Evolutionary conservation across 2,113 vertebrate genomes (phyloP), one percentile per base, ranked within the genome.

Genomic region (Lagopus muta): DNA sequence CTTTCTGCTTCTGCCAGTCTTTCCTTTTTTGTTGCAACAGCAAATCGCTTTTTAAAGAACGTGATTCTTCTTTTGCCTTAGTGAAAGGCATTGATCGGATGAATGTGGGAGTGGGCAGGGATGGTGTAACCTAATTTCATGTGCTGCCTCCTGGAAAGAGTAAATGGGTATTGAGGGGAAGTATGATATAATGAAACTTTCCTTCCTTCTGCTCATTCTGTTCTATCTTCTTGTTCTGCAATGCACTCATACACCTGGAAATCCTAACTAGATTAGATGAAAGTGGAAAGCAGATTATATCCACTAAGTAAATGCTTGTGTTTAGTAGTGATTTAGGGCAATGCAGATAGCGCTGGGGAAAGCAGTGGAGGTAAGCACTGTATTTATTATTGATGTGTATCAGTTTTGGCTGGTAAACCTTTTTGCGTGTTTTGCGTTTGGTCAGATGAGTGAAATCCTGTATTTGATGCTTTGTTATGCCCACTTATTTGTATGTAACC

Each of bases 401-500:
- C 32, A 5, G 18, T 32, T 65, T 36, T 60, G 38, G 13, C 76
- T 64, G 61, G 30, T 30, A 47, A 73, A 3, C 28, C 10, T 28
- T 10, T 0, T 0, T 58, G 30, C 27, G 6, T 47, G 67, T 30
- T 19, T 50, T 15, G 19, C n/a, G n/a, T n/a, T n/a, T n/a, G n/a
- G n/a, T n/a, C 52, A 32, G 34, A 57, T 45, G 4, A n/a, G 32
- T 6, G 38, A 71, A 43, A 28, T 17, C 50, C 14, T 14, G 2
- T 11, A 10, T 65, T 12, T 47, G 34, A 19, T 61, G 40, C 60
- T 80, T 48, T 24, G 32, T 72, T 47, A 16, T 58, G 30, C 42
- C 90, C 18, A 18, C 43, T 54, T 77, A 34, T 74, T 86, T 64
- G 43, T 38, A 5, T 45, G 32, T 38, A 54, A 42, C 36, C 45